A percentile compares a stretch with the other conserved stretches of the same genome.
Evolutionary conservation across 2,113 vertebrate genomes (phyloP).

Genomic region (Zosterops lateralis): DNA sequence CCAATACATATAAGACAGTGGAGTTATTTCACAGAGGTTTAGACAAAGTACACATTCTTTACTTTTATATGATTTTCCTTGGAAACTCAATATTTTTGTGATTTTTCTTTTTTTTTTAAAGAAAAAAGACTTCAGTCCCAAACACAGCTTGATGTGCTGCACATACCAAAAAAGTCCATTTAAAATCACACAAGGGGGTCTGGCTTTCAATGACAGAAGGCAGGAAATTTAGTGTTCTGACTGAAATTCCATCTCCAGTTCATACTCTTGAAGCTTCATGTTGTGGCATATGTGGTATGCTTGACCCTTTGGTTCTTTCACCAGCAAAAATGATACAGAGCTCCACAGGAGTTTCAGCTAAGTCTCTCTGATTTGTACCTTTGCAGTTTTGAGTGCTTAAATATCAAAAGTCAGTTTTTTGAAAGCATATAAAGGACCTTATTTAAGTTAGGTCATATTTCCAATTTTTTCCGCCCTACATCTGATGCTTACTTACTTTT

Average conservation of each 20-base stretch:
- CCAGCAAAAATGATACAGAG: not conserved
- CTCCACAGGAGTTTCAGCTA: conserved; percentile 14
- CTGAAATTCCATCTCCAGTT: conserved; percentile 45
- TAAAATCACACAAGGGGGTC: conserved; percentile 34
- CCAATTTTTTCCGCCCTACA: fast-evolving
- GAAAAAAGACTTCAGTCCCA: not conserved
- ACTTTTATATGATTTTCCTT: conserved; percentile 3
- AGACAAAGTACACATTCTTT: conserved; percentile 11
- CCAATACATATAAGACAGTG: not conserved
- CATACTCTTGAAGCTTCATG: not conserved
- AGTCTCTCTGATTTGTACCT: not conserved
- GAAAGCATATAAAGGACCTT: not conserved
- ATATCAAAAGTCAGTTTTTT: not conserved
- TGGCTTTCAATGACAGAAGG: not conserved
- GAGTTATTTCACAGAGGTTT: not conserved
- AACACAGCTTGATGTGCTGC: conserved; percentile 44
- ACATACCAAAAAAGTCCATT: conserved; percentile 33
- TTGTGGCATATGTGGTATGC: not conserved
- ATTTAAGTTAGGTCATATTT: not conserved
- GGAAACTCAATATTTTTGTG: conserved; percentile 26
- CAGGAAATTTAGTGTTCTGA: conserved; percentile 34
- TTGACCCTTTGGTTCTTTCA: not conserved
- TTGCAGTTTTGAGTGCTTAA: not conserved
- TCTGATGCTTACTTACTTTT: not conserved
- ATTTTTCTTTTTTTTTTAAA: not conserved